Evolutionary conservation across 2,113 vertebrate species (phyloP).

Genomic region (Odobenus rosmarus): DNA sequence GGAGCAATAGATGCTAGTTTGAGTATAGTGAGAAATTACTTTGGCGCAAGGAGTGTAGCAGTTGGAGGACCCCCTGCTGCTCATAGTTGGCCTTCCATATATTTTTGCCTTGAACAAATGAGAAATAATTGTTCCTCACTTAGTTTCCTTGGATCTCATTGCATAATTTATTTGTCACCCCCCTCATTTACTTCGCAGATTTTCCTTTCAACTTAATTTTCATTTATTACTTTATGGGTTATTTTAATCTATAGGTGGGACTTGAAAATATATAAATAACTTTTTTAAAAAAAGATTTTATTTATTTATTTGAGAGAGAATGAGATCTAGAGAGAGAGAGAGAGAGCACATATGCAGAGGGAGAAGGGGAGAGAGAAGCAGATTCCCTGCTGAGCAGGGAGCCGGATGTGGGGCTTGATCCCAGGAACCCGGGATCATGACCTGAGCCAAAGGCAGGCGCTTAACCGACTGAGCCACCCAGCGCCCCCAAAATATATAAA

Average conservation of each 20-base stretch:
- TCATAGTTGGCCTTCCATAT: neutral
- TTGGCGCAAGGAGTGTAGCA: neutral
- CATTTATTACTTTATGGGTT: neutral
- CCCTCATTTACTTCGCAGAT: neutral
- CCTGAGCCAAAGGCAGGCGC: no score
- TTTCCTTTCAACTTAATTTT: conserved; percentile 37
- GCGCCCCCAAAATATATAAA: neutral
- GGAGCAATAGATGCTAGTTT: neutral
- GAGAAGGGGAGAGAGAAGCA: no score
- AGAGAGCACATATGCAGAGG: no score
- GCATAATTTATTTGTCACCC: neutral
- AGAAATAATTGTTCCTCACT: neutral
- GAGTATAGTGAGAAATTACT: neutral
- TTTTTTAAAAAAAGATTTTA: neutral
- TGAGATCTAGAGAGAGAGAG: no score
- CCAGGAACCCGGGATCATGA: no score
- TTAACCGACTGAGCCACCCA: no score
- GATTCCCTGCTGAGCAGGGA: no score
- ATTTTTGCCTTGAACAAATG: neutral
- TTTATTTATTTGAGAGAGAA: no score
- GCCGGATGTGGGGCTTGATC: no score
- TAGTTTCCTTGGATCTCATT: neutral
- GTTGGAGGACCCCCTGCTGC: neutral
- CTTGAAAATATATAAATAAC: neutral
- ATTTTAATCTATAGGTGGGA: neutral